These are phyloP conservation scores for Phataginus tetradactyla DNA, from an alignment of 2,797 vertebrate species.

Conservation along the genomic window DNA sequence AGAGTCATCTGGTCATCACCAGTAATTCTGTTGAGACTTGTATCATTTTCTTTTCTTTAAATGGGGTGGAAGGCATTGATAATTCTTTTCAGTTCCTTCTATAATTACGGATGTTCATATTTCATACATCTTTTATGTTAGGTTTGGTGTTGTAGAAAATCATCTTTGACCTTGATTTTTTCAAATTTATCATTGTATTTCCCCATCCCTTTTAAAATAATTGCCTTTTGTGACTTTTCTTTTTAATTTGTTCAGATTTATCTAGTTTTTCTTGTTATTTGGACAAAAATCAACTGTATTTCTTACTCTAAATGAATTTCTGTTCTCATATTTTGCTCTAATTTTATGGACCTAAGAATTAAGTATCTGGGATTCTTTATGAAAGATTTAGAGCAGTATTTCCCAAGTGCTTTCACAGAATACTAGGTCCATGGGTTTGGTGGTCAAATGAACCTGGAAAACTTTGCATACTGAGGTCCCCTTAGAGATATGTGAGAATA, in stretches of 20 bases:
- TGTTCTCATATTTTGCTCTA: background rate
- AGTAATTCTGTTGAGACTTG: background rate
- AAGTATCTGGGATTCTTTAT: conserved; percentile 23
- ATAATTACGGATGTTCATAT: background rate
- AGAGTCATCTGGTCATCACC: background rate
- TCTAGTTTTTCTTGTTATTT: background rate
- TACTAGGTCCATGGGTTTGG: background rate
- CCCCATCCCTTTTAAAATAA: background rate
- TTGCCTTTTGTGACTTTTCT: background rate
- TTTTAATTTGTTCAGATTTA: conserved; percentile 38
- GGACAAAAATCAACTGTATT: background rate
- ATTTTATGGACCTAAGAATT: conserved; percentile 14
- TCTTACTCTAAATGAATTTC: conserved; percentile 40
- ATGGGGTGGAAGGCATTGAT: background rate
- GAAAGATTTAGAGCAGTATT: conserved; percentile 17
- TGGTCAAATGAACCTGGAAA: background rate
- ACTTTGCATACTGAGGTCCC: background rate
- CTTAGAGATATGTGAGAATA: background rate
- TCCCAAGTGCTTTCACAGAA: background rate
- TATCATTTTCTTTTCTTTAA: background rate
- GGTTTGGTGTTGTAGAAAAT: background rate
- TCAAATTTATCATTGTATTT: background rate
- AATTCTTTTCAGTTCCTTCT: conserved; percentile 5
- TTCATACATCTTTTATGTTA: conserved; percentile 36
- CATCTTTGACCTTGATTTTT: background rate